These are phyloP conservation scores for Spinus olivaceus DNA, from an alignment of 2,797 vertebrate genomes.

Conservation along the genomic window DNA sequence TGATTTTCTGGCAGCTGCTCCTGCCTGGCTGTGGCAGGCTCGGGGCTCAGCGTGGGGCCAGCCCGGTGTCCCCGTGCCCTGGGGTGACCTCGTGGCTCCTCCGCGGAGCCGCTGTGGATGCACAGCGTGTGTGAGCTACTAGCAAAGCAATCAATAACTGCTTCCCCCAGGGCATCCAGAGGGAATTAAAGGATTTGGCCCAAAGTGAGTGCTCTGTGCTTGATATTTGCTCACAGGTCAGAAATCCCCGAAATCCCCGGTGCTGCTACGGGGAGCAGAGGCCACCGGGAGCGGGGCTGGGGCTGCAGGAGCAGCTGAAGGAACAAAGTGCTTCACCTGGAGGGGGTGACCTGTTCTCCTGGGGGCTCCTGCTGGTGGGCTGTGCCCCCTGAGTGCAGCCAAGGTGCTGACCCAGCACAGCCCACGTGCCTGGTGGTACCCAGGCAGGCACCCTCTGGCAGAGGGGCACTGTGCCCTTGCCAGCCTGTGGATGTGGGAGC, in stretches of 20 bases:
- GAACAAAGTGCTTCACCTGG: neutral
- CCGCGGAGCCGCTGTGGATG: neutral
- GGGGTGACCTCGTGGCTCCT: slow-evolving; percentile 10
- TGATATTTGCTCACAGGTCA: slow-evolving; percentile 28
- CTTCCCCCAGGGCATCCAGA: neutral
- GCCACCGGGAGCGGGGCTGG: accelerated
- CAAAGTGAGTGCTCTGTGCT: neutral
- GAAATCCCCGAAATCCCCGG: neutral
- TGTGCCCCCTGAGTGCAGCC: neutral
- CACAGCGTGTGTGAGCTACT: neutral
- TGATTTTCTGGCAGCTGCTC: neutral
- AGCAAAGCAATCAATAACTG: neutral
- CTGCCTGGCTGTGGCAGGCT: neutral
- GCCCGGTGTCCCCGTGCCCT: neutral
- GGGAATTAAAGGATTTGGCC: slow-evolving; percentile 44
- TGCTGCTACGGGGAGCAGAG: neutral
- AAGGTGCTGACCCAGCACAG: neutral
- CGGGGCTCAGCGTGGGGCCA: neutral
- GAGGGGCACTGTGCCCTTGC: neutral
- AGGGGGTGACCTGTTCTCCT: accelerated
- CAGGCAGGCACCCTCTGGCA: neutral
- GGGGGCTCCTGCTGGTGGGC: neutral
- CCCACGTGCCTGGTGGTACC: accelerated
- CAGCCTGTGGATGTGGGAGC: neutral
- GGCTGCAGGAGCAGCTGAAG: neutral